phyloP scores from a whole-genome alignment of 1,140 invertebrate genomes.

The Caenorhabditis latens region DNA sequence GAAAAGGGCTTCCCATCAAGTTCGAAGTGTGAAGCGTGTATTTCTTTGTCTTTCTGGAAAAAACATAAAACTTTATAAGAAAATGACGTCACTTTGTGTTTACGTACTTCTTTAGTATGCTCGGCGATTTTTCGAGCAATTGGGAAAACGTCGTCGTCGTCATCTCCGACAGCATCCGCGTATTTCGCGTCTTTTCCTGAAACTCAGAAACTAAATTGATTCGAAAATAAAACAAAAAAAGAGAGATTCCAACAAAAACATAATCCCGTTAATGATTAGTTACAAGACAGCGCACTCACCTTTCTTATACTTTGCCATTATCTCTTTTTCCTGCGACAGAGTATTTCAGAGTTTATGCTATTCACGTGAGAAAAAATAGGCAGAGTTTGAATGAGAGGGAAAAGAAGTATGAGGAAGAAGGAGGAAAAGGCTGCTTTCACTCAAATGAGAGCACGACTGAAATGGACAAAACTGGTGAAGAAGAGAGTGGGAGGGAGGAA shows the following conservation, averaged over 20 bases:
- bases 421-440: not conserved
- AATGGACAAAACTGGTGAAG: conserved; percentile 12
- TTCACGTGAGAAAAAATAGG: conserved; percentile 1
- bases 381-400: conserved; percentile 17
- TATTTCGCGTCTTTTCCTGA: conserved; percentile 62
- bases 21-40: conserved; percentile 64
- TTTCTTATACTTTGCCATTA: conserved; percentile 66
- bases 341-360: not conserved
- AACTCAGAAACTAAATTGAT: not conserved
- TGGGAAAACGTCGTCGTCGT: conserved; percentile 39
- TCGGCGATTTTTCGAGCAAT: conserved; percentile 59
- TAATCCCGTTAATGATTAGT: conserved; percentile 2
- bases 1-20: conserved; percentile 72
- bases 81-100: not conserved
- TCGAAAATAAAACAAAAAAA: too few species aligned
- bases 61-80: not conserved
- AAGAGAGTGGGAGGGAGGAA: not conserved
- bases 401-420: not conserved
- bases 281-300: conserved; percentile 53
- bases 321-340: not conserved
- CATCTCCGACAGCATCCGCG: conserved; percentile 64
- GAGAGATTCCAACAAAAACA: not conserved
- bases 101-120: conserved; percentile 63
- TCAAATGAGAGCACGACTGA: conserved; percentile 41
- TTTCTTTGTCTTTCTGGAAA: conserved; percentile 59